These are phyloP conservation scores for Tupaia chinensis DNA, from an alignment of 2,113 vertebrate genomes.

Conservation along the genomic window DNA sequence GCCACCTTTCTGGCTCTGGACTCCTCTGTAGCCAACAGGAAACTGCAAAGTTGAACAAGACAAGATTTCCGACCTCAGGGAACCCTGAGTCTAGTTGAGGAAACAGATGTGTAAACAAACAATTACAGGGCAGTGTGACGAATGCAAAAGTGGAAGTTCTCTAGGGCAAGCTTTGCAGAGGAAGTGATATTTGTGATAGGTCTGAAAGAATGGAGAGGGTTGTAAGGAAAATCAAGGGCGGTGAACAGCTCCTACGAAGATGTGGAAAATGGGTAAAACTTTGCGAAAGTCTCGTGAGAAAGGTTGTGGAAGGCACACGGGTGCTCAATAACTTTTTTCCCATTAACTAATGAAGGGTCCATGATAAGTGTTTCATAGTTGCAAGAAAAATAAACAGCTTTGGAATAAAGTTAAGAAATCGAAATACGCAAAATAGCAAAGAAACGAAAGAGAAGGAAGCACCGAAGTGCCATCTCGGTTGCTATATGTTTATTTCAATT, in stretches of 20 bases:
- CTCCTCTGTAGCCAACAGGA: slow-evolving; percentile 68
- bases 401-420: neutral
- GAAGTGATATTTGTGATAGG: slow-evolving; percentile 36
- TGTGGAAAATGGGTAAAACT: neutral
- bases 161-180: neutral
- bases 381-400: neutral
- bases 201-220: neutral
- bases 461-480: neutral
- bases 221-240: neutral
- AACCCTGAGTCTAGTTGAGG: slow-evolving; percentile 65
- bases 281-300: neutral
- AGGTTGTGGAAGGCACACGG: neutral
- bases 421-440: slow-evolving; percentile 23
- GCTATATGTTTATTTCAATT: neutral
- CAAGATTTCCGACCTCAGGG: slow-evolving; percentile 75
- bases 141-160: slow-evolving; percentile 70
- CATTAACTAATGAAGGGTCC: neutral
- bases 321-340: neutral
- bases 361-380: neutral
- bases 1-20: slow-evolving; percentile 41
- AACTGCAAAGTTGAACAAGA: slow-evolving; percentile 75
- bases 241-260: neutral
- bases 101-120: slow-evolving; percentile 84
- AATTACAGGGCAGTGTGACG: slow-evolving; percentile 64
- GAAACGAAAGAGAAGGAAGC: neutral